Conservation (phyloP, 2,113 vertebrate species). For the Panthera leo region DNA sequence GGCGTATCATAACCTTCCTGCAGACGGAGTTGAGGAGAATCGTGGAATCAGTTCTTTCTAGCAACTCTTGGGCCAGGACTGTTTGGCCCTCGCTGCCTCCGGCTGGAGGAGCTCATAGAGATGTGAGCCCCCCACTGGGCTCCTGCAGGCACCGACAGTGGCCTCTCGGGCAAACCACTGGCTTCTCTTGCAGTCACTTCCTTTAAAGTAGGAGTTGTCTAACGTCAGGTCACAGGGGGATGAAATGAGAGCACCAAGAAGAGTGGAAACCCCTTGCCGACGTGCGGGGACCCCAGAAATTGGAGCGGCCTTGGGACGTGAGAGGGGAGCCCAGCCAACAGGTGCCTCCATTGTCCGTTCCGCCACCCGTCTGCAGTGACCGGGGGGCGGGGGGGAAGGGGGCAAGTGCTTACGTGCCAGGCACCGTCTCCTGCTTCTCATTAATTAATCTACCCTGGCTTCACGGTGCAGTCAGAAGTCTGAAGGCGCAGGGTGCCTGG, state of each 20-base stretch:
- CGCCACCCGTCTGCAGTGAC: fast-evolving
- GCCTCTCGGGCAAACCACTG: background rate
- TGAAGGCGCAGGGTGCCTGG: background rate
- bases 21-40: background rate
- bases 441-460: background rate
- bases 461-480: background rate
- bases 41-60: background rate
- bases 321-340: background rate
- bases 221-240: fast-evolving
- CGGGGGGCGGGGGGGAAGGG: no score
- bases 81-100: fast-evolving
- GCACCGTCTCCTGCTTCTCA: background rate
- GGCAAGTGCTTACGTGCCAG: fast-evolving
- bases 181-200: background rate
- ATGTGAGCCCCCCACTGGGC: fast-evolving
- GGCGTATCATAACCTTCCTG: background rate
- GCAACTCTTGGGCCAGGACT: background rate
- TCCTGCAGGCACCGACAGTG: fast-evolving
- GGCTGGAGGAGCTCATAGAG: background rate
- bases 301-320: fast-evolving
- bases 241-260: background rate
- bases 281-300: background rate
- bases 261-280: fast-evolving
- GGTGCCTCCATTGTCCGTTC: fast-evolving
- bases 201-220: background rate